Evolutionary conservation across 1,140 invertebrate genomes (phyloP).

Genomic region (Tetragonula clypearis): DNA sequence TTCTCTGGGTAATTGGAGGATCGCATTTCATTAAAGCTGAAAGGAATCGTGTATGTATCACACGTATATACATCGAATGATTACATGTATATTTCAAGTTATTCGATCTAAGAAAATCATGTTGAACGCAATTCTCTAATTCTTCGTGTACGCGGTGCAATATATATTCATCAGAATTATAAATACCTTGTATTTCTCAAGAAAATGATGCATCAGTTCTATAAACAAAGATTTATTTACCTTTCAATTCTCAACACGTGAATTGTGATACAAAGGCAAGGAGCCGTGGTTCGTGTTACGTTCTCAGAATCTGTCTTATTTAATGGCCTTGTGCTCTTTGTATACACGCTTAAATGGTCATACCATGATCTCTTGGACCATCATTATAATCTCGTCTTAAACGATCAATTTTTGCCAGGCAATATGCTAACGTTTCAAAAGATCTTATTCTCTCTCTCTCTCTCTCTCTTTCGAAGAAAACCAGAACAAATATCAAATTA

Average conservation of each 20-base stretch:
- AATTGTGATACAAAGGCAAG: constrained; percentile 1
- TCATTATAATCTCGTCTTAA: background rate
- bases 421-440: background rate
- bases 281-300: background rate
- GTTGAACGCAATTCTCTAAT: background rate
- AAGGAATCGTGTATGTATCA: background rate
- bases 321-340: background rate
- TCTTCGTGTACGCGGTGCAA: background rate
- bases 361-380: constrained; percentile 20
- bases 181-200: too few relatives aligned
- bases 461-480: too few relatives aligned
- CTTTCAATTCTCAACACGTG: background rate
- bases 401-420: background rate
- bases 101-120: background rate
- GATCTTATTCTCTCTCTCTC: too few relatives aligned
- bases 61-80: background rate
- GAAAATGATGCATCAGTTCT: background rate
- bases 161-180: background rate
- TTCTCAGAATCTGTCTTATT: constrained; percentile 1
- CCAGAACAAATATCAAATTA: background rate
- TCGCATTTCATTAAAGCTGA: constrained; percentile 12
- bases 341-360: constrained; percentile 5
- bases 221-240: background rate
- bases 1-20: background rate
- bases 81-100: background rate